phyloP scores from a whole-genome alignment of 2,888 invertebrate species.

The Xiphydria camelus region DNA sequence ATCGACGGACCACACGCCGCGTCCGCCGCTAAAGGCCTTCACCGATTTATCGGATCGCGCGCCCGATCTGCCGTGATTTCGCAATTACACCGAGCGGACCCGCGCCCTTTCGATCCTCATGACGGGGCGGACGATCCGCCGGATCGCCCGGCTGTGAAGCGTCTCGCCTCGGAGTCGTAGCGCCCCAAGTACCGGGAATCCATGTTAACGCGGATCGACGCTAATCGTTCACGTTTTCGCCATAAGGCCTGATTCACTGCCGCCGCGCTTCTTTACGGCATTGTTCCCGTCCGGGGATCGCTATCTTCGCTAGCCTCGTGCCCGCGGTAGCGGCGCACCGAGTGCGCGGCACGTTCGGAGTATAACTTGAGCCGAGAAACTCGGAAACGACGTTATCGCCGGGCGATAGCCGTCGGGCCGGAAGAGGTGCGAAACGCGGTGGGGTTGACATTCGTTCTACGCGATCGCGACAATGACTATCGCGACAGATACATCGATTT shows the following conservation, averaged over 20 bases:
- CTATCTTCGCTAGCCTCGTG: conserved; percentile 54
- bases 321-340: conserved; percentile 15
- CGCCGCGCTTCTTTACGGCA: conserved; percentile 50
- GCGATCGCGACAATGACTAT: neutral
- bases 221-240: conserved; percentile 58
- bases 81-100: conserved; percentile 36
- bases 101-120: conserved; percentile 6
- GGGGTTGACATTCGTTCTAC: neutral
- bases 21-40: no score
- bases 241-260: conserved; percentile 50
- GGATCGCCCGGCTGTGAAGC: conserved; percentile 6
- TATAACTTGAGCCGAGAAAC: no score
- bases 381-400: no score
- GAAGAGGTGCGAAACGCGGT: no score
- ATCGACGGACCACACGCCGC: conserved; percentile 35
- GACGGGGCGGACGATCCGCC: conserved; percentile 4
- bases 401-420: no score
- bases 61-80: conserved; percentile 33
- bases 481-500: no score
- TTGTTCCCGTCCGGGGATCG: conserved; percentile 51
- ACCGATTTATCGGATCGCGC: conserved; percentile 35
- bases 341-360: no score
- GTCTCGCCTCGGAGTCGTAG: conserved; percentile 11
- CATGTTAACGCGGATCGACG: conserved; percentile 48
- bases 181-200: conserved; percentile 27